Evolutionary conservation across 2,888 invertebrate species (phyloP), one percentile per base, ranked within the genome.

Genomic region (Tiliacea aurago): DNA sequence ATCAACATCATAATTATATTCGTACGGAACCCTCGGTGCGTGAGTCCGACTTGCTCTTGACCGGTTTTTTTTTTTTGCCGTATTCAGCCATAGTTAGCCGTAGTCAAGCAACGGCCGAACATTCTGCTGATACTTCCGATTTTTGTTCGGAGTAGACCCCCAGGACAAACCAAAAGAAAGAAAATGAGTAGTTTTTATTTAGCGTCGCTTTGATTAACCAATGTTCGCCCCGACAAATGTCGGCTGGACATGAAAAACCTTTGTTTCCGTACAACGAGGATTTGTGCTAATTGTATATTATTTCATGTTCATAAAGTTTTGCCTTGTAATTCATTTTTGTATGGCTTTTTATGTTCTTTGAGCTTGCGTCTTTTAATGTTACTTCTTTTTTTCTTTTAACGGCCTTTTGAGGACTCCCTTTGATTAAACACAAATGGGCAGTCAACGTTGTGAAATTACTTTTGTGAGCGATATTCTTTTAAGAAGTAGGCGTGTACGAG

Each of bases 171-270:
- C n/a, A 71, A 63, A 68, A 65, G 51, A 67, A 73, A 79, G 55
- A 71, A 78, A 78, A 69, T 74, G 59, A 61, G 56, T 75, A 70
- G 75, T 76, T 82, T 74, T 75, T 73, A 76, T 73, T 78, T 68
- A 70, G 78, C 64, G 59, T 53, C 11, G 64, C 65, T 83, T 82
- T 79, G 83, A 82, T 83, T 79, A 82, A 79, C 70, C 75, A 82
- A 82, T 82, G 79, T 79, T 67, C 53, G 70, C 73, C 63, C 78
- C 68, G 72, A 82, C 79, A 82, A 82, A 82, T 79, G 73, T 79
- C 53, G 70, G 70, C 67, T 66, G 75, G 68, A 70, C 75, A 82
- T 79, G 83, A 82, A 83, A 78, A 82, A 70, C 72, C 69, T 75
- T 82, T 82, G 67, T 81, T 82, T 79, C 83, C 79, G 49, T 70